These are phyloP conservation scores for Odontamblyopus lacepedii DNA, from an alignment of 2,797 vertebrate genomes.

Conservation along the genomic window DNA sequence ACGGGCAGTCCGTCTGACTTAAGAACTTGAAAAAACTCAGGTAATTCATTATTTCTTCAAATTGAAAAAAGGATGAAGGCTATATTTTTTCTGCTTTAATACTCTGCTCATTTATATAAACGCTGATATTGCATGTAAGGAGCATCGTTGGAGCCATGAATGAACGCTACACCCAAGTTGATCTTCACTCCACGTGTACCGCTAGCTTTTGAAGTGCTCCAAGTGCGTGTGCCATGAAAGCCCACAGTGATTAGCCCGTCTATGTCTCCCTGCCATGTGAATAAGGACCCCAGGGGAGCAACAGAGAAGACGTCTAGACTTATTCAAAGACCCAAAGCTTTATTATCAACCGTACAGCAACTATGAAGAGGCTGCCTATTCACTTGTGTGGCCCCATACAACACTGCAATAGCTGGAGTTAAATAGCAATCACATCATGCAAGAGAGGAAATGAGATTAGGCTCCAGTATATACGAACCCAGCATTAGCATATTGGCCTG, in stretches of 20 bases:
- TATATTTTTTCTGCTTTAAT: conserved; percentile 27
- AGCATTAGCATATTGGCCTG: neutral
- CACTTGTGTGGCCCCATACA: conserved; percentile 39
- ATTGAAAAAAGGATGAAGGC: conserved; percentile 14
- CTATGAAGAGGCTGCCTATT: conserved; percentile 47
- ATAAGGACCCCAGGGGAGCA: conserved; percentile 50
- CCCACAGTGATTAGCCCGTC: conserved; percentile 55
- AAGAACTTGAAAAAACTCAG: neutral
- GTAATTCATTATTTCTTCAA: neutral
- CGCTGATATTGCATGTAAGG: conserved; percentile 32
- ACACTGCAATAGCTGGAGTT: conserved; percentile 36
- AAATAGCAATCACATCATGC: conserved; percentile 40
- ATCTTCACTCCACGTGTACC: conserved; percentile 60
- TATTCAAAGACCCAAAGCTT: conserved; percentile 48
- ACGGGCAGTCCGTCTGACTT: neutral
- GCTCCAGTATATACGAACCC: conserved; percentile 9
- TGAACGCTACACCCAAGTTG: conserved; percentile 65
- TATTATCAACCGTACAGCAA: conserved; percentile 46
- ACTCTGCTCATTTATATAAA: conserved; percentile 58
- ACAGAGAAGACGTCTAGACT: conserved; percentile 58
- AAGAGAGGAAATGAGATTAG: conserved; percentile 28
- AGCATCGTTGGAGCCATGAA: conserved; percentile 29
- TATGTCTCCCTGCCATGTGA: conserved; percentile 47
- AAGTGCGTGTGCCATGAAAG: conserved; percentile 57
- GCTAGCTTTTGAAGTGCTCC: conserved; percentile 57